Percentiles rank a stretch among this genome's conserved stretches.
Evolutionary conservation across 2,113 vertebrate genomes (phyloP).

Genomic region (Sinocyclocheilus anophthalmus): DNA sequence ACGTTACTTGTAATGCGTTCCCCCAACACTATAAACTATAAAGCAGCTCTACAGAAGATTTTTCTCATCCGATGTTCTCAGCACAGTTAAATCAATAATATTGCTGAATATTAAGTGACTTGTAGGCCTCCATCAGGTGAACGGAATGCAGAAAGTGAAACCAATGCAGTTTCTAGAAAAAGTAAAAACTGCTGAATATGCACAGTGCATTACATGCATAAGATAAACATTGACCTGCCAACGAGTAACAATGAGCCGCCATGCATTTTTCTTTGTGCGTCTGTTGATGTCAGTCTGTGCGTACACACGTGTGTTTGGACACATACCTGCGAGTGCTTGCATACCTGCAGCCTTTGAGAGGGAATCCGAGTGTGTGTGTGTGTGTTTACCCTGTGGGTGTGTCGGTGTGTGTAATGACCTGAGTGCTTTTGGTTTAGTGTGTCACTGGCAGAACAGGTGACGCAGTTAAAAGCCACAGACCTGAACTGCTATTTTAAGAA

Average conservation of each 20-base stretch:
- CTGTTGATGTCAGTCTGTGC: not conserved
- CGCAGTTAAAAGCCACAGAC: slow-evolving; percentile 18
- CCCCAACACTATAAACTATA: no score
- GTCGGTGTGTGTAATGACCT: slow-evolving; percentile 15
- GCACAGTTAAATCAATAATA: no score
- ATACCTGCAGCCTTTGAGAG: slow-evolving; percentile 9
- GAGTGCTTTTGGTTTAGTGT: slow-evolving; percentile 10
- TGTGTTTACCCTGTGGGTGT: not conserved
- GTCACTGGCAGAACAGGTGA: slow-evolving; percentile 20
- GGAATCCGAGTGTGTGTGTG: slow-evolving; percentile 4
- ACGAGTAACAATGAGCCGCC: not conserved
- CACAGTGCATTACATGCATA: not conserved
- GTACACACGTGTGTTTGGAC: not conserved
- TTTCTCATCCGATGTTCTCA: no score
- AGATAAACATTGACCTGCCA: not conserved
- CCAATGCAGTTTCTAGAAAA: not conserved
- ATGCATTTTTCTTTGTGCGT: not conserved
- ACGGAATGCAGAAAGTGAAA: no score
- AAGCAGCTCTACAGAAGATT: no score
- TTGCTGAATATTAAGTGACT: no score
- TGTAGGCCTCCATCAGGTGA: no score
- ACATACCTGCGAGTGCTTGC: slow-evolving; percentile 21
- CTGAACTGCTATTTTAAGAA: slow-evolving; percentile 20
- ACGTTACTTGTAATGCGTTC: no score
- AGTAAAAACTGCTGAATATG: not conserved